These are phyloP conservation scores for Euthynnus affinis DNA, from an alignment of 2,797 vertebrate genomes.

Conservation along the genomic window DNA sequence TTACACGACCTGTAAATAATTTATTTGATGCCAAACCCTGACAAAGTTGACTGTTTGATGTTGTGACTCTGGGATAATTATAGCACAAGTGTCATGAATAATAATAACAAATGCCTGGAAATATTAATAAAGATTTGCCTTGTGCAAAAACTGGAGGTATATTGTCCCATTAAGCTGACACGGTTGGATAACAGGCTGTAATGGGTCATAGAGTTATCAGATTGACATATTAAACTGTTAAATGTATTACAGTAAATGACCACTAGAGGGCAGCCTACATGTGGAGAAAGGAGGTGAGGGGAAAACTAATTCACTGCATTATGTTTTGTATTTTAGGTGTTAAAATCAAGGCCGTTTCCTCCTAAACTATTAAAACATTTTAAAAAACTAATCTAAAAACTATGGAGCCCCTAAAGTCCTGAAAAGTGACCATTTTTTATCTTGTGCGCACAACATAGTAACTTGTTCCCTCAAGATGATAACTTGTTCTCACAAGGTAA, in stretches of 20 bases:
- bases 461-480: no score
- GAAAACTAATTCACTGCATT: not conserved
- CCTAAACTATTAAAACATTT: not conserved
- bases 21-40: slow-evolving; percentile 47
- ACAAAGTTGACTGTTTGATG: slow-evolving; percentile 45
- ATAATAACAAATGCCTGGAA: slow-evolving; percentile 37
- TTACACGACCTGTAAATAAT: slow-evolving; percentile 53
- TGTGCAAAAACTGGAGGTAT: slow-evolving; percentile 1
- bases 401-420: no score
- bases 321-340: not conserved
- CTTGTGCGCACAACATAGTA: no score
- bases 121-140: slow-evolving; percentile 38
- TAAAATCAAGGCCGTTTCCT: not conserved
- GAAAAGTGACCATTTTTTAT: no score
- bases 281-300: not conserved
- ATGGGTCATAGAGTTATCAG: not conserved
- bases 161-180: not conserved
- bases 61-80: slow-evolving; percentile 47
- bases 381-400: not conserved
- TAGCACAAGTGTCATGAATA: slow-evolving; percentile 47
- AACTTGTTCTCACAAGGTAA: no score
- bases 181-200: not conserved
- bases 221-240: no score
- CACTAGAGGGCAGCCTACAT: slow-evolving; percentile 48
- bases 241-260: slow-evolving; percentile 1